Conservation (phyloP, 2,797 vertebrate genomes). For the Aphelocoma californica region DNA sequence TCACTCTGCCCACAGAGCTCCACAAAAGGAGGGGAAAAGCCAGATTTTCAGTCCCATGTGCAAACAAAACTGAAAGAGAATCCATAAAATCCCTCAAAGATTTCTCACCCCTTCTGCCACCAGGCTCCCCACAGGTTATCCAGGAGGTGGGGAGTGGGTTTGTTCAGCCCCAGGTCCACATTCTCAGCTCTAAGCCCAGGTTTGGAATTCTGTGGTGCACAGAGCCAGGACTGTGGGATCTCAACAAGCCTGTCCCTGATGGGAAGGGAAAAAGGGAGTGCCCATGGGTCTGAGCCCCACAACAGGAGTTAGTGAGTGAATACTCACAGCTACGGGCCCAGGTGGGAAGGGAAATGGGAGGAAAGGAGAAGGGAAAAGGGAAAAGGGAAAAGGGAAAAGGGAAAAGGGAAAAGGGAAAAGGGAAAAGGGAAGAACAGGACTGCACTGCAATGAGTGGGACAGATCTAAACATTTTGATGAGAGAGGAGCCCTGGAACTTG, state of each 20-base stretch:
- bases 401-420: neutral
- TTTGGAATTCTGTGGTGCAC: neutral
- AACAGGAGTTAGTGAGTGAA: accelerated
- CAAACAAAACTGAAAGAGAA: neutral
- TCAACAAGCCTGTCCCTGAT: neutral
- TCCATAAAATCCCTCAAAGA: neutral
- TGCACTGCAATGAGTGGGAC: neutral
- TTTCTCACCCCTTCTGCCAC: neutral
- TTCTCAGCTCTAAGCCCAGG: neutral
- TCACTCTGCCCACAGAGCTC: neutral
- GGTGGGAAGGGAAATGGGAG: neutral
- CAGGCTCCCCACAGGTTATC: neutral
- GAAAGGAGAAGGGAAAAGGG: no score
- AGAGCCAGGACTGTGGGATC: neutral
- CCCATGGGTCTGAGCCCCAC: neutral
- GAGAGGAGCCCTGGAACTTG: neutral
- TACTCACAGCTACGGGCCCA: neutral
- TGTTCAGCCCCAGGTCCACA: neutral
- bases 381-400: neutral
- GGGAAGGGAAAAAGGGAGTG: neutral
- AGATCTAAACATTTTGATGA: accelerated
- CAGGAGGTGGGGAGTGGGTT: neutral
- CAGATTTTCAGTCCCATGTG: neutral
- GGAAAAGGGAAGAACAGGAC: neutral
- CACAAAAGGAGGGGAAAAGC: accelerated